Evolutionary conservation across 2,888 invertebrate genomes (phyloP).

Genomic region (Pinctada fucata): DNA sequence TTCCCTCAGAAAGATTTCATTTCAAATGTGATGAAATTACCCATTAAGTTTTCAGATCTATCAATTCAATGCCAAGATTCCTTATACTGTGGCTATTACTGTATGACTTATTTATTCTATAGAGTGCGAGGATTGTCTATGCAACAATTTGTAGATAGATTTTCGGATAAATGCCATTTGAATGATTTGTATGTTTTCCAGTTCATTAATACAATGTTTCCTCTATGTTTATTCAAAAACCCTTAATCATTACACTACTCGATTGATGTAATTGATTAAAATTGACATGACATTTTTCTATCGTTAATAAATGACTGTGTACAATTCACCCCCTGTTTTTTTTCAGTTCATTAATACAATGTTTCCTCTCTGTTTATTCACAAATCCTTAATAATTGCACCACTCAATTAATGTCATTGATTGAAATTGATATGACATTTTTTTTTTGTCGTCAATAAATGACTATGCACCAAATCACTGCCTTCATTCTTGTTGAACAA

Average conservation of each 20-base stretch:
- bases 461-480: not conserved
- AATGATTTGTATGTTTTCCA: constrained; percentile 9
- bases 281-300: too few species aligned
- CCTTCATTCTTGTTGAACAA: not conserved
- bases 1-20: not conserved
- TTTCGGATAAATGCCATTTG: not conserved
- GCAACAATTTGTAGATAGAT: constrained; percentile 8
- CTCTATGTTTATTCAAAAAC: constrained; percentile 3
- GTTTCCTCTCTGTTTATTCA: not conserved
- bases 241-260: too few species aligned
- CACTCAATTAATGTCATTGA: not conserved
- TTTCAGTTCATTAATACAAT: not conserved
- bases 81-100: constrained; percentile 18
- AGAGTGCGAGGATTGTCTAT: constrained; percentile 7
- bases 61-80: constrained; percentile 6
- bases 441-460: not conserved
- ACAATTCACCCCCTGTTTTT: too few species aligned
- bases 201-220: not conserved
- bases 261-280: too few species aligned
- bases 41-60: not conserved
- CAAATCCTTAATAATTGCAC: not conserved
- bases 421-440: not conserved
- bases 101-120: constrained; percentile 6
- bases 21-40: constrained; percentile 4
- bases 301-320: too few species aligned